Percentiles rank a stretch among this genome's conserved stretches.
Conservation (phyloP, 2,113 vertebrate genomes). For the Platysternon megacephalum region DNA sequence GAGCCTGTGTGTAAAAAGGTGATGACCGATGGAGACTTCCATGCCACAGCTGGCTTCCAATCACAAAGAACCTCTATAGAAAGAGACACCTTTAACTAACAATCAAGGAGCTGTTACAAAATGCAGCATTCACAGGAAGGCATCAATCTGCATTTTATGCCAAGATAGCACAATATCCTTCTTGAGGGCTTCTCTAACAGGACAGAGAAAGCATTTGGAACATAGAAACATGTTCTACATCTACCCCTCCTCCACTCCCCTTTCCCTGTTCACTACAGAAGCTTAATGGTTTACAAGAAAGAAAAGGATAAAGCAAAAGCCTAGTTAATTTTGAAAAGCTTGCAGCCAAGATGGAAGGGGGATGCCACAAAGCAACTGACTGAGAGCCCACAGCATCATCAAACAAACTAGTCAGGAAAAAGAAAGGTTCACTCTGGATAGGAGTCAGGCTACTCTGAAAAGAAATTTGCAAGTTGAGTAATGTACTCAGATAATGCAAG, state of each 20-base stretch:
- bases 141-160: conserved; percentile 72
- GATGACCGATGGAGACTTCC: conserved; percentile 13
- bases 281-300: conserved; percentile 40
- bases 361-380: not conserved
- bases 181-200: conserved; percentile 68
- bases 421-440: not conserved
- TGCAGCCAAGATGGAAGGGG: not conserved
- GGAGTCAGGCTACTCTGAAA: not conserved
- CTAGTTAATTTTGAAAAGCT: conserved; percentile 17
- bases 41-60: conserved; percentile 60
- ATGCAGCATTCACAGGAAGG: conserved; percentile 71
- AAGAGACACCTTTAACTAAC: conserved; percentile 69
- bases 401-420: not conserved
- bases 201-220: conserved; percentile 61
- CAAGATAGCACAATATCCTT: conserved; percentile 71
- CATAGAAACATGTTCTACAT: conserved; percentile 50
- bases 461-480: not conserved
- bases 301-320: conserved; percentile 32
- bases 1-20: conserved; percentile 38
- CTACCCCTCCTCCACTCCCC: not conserved
- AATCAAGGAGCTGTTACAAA: conserved; percentile 63
- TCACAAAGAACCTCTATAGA: conserved; percentile 65
- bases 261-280: conserved; percentile 57
- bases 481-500: not conserved
- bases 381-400: not conserved